A percentile compares a stretch with the other conserved stretches of the same genome.
Conservation (phyloP, 2,113 vertebrate species). For the Mastomys natalensis region DNA sequence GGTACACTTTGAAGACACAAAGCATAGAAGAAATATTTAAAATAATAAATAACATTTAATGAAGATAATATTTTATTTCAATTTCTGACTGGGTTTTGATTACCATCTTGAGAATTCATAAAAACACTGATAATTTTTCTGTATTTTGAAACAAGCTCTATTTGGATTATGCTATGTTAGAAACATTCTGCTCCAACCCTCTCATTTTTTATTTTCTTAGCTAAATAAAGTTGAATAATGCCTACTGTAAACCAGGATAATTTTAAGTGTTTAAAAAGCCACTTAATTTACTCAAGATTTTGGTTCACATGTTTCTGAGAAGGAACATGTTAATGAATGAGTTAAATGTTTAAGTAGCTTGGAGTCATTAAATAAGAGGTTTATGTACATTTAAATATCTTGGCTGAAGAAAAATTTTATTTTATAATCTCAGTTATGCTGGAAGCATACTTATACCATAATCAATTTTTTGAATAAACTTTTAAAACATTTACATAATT, state of each 20-base stretch:
- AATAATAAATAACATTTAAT: slow-evolving; percentile 6
- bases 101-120: slow-evolving; percentile 2
- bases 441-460: slow-evolving; percentile 5
- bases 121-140: slow-evolving; percentile 4
- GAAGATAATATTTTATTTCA: slow-evolving; percentile 31
- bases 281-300: slow-evolving; percentile 13
- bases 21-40: neutral
- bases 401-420: neutral
- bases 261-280: slow-evolving; percentile 35
- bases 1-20: slow-evolving; percentile 5
- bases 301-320: slow-evolving; percentile 9
- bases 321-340: neutral
- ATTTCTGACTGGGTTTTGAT: slow-evolving; percentile 31
- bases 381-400: slow-evolving; percentile 47
- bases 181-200: neutral
- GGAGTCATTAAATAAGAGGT: neutral
- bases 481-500: slow-evolving; percentile 24
- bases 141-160: neutral
- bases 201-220: neutral
- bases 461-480: neutral
- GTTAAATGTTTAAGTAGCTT: slow-evolving; percentile 42
- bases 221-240: neutral
- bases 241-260: slow-evolving; percentile 7
- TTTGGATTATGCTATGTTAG: neutral
- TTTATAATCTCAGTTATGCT: slow-evolving; percentile 19